Conservation (phyloP, 2,113 vertebrate genomes). For the Labeo catla region DNA sequence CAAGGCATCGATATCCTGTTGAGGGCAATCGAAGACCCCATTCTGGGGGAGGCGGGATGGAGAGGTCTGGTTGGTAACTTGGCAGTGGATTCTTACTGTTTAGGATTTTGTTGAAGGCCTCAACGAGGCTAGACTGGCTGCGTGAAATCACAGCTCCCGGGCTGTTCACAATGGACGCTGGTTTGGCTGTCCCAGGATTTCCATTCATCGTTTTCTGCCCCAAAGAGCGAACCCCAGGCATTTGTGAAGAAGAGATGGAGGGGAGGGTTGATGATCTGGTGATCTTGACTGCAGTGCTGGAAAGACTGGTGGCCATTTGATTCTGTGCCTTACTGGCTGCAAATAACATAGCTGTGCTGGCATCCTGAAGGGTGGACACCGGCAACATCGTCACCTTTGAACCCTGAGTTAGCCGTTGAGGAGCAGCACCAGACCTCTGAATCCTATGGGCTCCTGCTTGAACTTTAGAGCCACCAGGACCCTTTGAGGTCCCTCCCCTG, state of each 20-base stretch:
- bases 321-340: constrained; percentile 82
- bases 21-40: constrained; percentile 83
- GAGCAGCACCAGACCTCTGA: constrained; percentile 50
- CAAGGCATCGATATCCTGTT: constrained; percentile 88
- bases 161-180: constrained; percentile 73
- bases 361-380: constrained; percentile 85
- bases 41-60: constrained; percentile 76
- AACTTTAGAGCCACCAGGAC: constrained; percentile 60
- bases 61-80: constrained; percentile 90
- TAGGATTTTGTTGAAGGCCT: constrained; percentile 96
- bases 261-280: constrained; percentile 69
- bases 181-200: constrained; percentile 62
- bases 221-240: constrained; percentile 57
- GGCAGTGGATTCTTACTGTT: constrained; percentile 95
- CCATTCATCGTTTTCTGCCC: constrained; percentile 78
- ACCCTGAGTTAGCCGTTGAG: constrained; percentile 76
- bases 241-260: constrained; percentile 48
- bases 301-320: constrained; percentile 71
- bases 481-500: constrained; percentile 67
- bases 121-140: constrained; percentile 92
- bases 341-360: constrained; percentile 92
- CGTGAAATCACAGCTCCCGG: constrained; percentile 87
- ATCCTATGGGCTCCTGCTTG: constrained; percentile 61
- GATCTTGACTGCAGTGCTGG: constrained; percentile 68
- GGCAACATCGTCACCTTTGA: constrained; percentile 83